Percentiles rank a stretch among this genome's conserved stretches.
Evolutionary conservation across 2,888 invertebrate species (phyloP).

Genomic region (Cyclophora albipunctata): DNA sequence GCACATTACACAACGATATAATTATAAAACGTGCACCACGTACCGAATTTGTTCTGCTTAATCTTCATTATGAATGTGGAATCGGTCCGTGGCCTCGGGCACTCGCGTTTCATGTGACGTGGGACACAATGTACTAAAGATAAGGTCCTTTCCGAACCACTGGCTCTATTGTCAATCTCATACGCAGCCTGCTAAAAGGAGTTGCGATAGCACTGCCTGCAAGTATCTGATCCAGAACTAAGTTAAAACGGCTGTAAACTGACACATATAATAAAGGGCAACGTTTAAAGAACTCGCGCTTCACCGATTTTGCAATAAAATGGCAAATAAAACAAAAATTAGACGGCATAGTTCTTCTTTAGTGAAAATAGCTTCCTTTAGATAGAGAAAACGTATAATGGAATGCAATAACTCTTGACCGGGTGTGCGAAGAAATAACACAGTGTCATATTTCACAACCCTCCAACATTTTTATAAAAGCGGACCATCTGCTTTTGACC

Average conservation of each 20-base stretch:
- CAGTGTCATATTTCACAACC: slow-evolving; percentile 75
- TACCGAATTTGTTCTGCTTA: slow-evolving; percentile 37
- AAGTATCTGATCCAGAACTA: slow-evolving; percentile 29
- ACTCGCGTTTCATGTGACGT: slow-evolving; percentile 64
- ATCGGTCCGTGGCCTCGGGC: slow-evolving; percentile 55
- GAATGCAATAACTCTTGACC: slow-evolving; percentile 76
- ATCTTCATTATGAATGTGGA: slow-evolving; percentile 63
- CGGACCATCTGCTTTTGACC: slow-evolving; percentile 75
- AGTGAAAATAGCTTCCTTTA: slow-evolving; percentile 74
- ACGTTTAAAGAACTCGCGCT: background rate
- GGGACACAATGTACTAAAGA: slow-evolving; percentile 69
- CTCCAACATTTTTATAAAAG: slow-evolving; percentile 76
- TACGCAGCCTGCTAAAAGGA: slow-evolving; percentile 60
- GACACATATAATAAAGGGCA: slow-evolving; percentile 6
- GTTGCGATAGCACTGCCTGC: slow-evolving; percentile 34
- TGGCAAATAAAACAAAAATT: slow-evolving; percentile 64
- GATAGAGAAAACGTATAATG: slow-evolving; percentile 75
- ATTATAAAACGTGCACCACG: slow-evolving; percentile 27
- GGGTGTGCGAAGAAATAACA: slow-evolving; percentile 76
- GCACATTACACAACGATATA: slow-evolving; percentile 22
- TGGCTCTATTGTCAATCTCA: slow-evolving; percentile 67
- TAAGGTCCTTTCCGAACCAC: slow-evolving; percentile 71
- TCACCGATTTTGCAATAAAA: slow-evolving; percentile 33
- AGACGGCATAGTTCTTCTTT: slow-evolving; percentile 68
- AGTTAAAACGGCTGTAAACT: background rate